Base-by-base conservation (phyloP, 2,888 invertebrate genomes). In the Heliconius sara region DNA sequence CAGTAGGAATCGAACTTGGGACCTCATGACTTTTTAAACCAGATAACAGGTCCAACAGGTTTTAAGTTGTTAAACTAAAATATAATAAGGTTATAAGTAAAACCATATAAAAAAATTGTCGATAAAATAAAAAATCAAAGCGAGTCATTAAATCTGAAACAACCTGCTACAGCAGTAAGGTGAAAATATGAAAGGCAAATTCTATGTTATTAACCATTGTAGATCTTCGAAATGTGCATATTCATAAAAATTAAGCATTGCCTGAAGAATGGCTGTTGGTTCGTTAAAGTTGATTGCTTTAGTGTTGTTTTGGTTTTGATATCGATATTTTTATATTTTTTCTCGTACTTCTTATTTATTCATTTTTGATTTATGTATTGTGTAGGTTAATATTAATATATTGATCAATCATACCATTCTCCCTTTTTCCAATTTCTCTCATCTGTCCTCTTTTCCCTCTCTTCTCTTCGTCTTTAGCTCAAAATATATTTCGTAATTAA, bases 171-270 rank as follows among this genome's bases (percentile, higher is more conserved):
- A 27, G 47, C 25, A 7, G 27, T 47, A 47, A 75, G 27, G 47
- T 75, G 63, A 65, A 52, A 27, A 27, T 75, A 65, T 75, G 27
- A 75, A 65, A 75, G 3, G 63, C 65, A 75, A 75, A 75, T 75
- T 75, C 43, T 27, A 75, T 65, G 27, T 65, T 75, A 75, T 75
- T 75, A 65, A 19, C 39, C 65, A 65, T 27, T 75, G 75, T 65
- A 27, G 75, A 75, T 65, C 43, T 65, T 65, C 65, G 47, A 47
- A 75, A 39, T 65, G 65, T 65, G 75, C 27, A 75, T 65, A 22
- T 75, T 43, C 25, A 75, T 27, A 65, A 75, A 75, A 65, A 63
- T 75, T 75, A 75, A 65, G 25, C 75, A 43, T 47, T 75, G 75
- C 39, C 65, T 65, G 39, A 75, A 75, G 65, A 75, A 75, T 65